phyloP scores from a whole-genome alignment of 2,888 invertebrate genomes.

The Platycheirus albimanus region DNA sequence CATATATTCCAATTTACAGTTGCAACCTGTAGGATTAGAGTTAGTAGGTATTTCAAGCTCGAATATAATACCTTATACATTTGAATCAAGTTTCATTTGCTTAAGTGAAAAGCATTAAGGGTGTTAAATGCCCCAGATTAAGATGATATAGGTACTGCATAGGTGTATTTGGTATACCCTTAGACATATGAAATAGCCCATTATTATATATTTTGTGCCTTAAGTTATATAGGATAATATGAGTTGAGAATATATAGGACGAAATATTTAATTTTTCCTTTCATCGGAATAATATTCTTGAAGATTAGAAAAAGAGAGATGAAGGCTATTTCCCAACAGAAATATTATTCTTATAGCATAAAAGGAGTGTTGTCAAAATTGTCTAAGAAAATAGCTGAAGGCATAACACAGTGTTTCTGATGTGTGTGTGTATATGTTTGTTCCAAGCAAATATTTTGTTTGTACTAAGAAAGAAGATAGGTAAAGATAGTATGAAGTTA shows the following conservation, averaged over 20 bases:
- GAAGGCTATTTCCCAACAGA: slow-evolving; percentile 7
- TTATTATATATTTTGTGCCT: background rate
- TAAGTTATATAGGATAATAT: slow-evolving; percentile 35
- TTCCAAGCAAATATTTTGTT: slow-evolving; percentile 18
- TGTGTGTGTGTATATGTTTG: background rate
- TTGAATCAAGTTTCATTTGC: slow-evolving; percentile 25
- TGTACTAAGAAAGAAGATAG: background rate
- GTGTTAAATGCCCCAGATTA: slow-evolving; percentile 30
- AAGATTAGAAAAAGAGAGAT: background rate
- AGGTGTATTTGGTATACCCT: no score
- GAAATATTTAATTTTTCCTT: slow-evolving; percentile 19
- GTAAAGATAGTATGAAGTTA: background rate
- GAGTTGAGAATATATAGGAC: slow-evolving; percentile 22
- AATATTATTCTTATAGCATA: background rate
- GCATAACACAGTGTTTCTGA: no score
- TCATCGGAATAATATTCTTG: slow-evolving; percentile 5
- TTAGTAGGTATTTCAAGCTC: no score
- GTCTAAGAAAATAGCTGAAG: slow-evolving; percentile 29
- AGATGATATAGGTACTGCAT: background rate
- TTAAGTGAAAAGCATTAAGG: slow-evolving; percentile 13
- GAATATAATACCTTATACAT: no score
- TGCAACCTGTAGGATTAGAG: slow-evolving; percentile 25
- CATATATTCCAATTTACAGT: slow-evolving; percentile 18
- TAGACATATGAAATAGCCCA: no score
- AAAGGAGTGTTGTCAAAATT: slow-evolving; percentile 24